These are phyloP conservation scores for Myrmophylax atrothorax DNA, from an alignment of 2,113 vertebrate species.

Conservation along the genomic window DNA sequence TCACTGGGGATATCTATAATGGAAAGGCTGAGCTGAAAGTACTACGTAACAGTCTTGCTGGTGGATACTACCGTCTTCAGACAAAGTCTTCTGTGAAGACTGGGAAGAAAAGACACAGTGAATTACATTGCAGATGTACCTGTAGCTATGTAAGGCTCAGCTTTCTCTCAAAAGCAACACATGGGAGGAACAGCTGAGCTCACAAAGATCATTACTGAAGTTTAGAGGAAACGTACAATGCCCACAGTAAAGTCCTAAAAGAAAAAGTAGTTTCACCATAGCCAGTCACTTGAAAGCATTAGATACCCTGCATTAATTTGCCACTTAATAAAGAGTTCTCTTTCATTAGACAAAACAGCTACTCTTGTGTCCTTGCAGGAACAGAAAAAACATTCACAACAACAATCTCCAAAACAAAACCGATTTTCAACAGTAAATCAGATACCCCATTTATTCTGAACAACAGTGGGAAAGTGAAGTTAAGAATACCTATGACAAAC, in stretches of 20 bases:
- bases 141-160: neutral
- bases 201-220: neutral
- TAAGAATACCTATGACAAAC: neutral
- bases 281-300: conserved; percentile 35
- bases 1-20: conserved; percentile 34
- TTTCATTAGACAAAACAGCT: conserved; percentile 20
- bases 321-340: conserved; percentile 8
- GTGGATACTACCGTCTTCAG: neutral
- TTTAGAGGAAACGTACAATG: neutral
- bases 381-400: neutral
- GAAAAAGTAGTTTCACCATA: neutral
- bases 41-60: neutral
- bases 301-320: conserved; percentile 29
- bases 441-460: conserved; percentile 4
- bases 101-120: neutral
- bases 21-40: conserved; percentile 1
- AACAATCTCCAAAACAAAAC: conserved; percentile 3
- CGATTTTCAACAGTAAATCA: conserved; percentile 10
- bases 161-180: conserved; percentile 8
- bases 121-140: neutral
- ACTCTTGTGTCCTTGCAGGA: neutral
- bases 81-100: neutral
- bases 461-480: neutral
- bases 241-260: neutral
- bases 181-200: neutral